Conservation (phyloP, 2,113 vertebrate species). For the Sylvia atricapilla region DNA sequence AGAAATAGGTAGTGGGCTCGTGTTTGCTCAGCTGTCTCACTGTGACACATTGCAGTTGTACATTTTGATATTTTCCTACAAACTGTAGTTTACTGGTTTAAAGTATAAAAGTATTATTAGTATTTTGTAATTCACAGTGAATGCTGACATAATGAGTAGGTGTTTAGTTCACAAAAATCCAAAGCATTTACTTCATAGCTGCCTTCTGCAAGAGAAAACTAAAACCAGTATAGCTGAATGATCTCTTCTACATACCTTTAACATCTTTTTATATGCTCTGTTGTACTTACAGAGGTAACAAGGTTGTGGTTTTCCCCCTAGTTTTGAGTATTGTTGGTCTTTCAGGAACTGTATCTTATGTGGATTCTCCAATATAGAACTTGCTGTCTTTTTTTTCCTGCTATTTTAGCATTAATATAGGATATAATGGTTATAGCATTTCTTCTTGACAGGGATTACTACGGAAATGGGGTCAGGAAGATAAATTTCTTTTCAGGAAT, state of each 20-base stretch:
- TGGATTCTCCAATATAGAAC: not conserved
- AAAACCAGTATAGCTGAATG: not conserved
- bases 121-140: not conserved
- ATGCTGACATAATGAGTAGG: not conserved
- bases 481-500: not conserved
- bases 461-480: not conserved
- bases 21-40: not conserved
- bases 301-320: not conserved
- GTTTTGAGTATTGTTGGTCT: not conserved
- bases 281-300: not conserved
- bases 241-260: not conserved
- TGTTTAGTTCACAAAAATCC: not conserved
- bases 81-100: not conserved
- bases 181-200: not conserved
- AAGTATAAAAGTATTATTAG: not conserved
- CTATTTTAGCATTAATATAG: not conserved
- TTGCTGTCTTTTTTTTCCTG: not conserved
- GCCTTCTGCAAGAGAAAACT: not conserved
- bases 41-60: not conserved
- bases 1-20: fast-evolving
- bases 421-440: not conserved
- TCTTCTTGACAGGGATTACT: not conserved
- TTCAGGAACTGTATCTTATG: not conserved
- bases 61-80: not conserved
- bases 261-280: not conserved